These are phyloP conservation scores for Lampris incognitus DNA, from an alignment of 2,113 vertebrate species.

Conservation along the genomic window DNA sequence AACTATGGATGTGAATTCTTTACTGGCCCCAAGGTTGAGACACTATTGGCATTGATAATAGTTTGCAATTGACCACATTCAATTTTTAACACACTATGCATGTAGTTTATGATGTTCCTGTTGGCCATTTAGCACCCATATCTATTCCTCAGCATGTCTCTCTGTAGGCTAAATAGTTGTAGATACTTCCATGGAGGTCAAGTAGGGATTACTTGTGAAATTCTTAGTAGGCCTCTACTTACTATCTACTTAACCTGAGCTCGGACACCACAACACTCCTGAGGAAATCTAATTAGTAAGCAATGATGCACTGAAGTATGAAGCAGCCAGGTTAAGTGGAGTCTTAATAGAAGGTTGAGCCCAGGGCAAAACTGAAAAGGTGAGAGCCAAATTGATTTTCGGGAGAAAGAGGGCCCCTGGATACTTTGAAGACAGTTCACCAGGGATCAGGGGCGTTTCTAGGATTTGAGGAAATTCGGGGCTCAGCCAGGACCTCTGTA, in stretches of 20 bases:
- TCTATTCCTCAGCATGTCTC: constrained; percentile 11
- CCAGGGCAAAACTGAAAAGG: constrained; percentile 42
- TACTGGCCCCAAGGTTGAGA: not conserved
- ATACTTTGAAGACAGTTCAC: constrained; percentile 13
- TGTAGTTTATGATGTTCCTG: not conserved
- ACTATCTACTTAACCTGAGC: constrained; percentile 36
- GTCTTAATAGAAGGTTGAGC: constrained; percentile 58
- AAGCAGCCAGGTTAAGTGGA: constrained; percentile 37
- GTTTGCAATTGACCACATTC: no score
- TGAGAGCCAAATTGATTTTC: constrained; percentile 60
- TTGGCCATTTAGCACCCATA: not conserved
- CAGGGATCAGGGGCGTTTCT: no score
- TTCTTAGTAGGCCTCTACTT: constrained; percentile 17
- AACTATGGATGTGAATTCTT: not conserved
- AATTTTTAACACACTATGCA: not conserved
- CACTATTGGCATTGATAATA: no score
- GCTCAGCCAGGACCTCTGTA: no score
- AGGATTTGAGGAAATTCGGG: no score
- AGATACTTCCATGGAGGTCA: constrained; percentile 8
- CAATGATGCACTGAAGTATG: constrained; percentile 55
- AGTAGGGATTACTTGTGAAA: constrained; percentile 23
- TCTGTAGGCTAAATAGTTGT: constrained; percentile 4
- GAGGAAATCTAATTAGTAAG: constrained; percentile 55
- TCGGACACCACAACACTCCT: constrained; percentile 13
- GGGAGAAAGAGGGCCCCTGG: constrained; percentile 34